Evolutionary conservation across 2,113 vertebrate genomes (phyloP).

Genomic region (Anguilla japonica): DNA sequence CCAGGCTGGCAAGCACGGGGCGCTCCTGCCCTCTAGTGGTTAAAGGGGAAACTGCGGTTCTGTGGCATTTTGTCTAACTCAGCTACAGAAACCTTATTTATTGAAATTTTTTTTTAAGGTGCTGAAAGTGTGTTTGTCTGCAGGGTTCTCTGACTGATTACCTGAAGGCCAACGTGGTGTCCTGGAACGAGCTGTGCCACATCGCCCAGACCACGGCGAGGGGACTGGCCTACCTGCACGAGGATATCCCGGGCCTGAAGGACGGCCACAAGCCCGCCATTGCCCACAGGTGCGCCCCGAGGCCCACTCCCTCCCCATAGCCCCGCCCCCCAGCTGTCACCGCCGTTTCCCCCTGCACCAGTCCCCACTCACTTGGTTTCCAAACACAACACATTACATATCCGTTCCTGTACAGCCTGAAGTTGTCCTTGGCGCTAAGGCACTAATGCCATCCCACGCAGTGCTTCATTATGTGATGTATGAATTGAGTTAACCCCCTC

Average conservation of each 20-base stretch:
- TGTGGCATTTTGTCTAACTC: not conserved
- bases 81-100: not conserved
- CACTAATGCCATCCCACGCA: not conserved
- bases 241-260: slow-evolving; percentile 93
- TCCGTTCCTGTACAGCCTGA: not conserved
- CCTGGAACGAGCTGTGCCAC: slow-evolving; percentile 95
- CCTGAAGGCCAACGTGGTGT: slow-evolving; percentile 94
- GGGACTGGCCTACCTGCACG: slow-evolving; percentile 95
- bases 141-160: slow-evolving; percentile 96
- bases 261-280: slow-evolving; percentile 96
- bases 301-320: not conserved
- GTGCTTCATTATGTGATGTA: not conserved
- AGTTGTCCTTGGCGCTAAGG: not conserved
- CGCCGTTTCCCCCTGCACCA: not conserved
- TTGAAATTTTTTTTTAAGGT: not conserved
- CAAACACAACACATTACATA: not conserved
- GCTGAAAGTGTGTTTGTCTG: not conserved
- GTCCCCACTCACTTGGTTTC: not conserved
- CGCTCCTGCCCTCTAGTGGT: slow-evolving; percentile 54
- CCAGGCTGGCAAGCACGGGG: not conserved
- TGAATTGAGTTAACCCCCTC: not conserved
- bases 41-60: not conserved
- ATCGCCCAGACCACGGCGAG: slow-evolving; percentile 90
- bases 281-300: slow-evolving; percentile 81
- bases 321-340: not conserved